Evolutionary conservation across 2,797 vertebrate genomes (phyloP), one percentile per base, ranked within the genome.

Genomic region (Dendrocincla tyrannina): DNA sequence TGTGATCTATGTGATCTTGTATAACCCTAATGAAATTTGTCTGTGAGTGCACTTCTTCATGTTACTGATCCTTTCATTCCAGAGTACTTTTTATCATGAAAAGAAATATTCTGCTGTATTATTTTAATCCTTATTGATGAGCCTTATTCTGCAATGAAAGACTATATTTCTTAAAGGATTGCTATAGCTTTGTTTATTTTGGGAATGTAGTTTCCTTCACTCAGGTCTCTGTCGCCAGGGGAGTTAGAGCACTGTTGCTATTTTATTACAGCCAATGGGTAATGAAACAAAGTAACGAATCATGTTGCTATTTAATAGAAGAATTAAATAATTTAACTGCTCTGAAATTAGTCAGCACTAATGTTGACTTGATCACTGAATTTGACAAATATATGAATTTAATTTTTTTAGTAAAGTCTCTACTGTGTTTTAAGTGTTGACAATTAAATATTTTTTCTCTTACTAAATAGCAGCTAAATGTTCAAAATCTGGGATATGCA

Each of bases 211-310:
- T 66, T 95, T 68, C 53, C 59, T 30, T 77, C 74, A 25, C 24
- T 30, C 44, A 46, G 49, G 52, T 9, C 58, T 88, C 25, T 87
- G 52, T 93, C 0, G 0, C n/a, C 42, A 59, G 20, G 44, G 41
- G 39, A 69, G 13, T 69, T 84, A 33, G 39, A 95, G 32, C 18
- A 23, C 22, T 80, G 35, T 59, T 78, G 39, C 47, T 86, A 1
- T 83, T 92, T 92, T 88, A 41, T 85, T 72, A 27, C 58, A 86
- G 35, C 52, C 32, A 23, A 32, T 2, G 47, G 39, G 18, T 89
- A 95, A 66, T 69, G 87, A 93, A 85, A 62, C 87, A 69, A 80
- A 69, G 39, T 80, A 81, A 89, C 50, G 89, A 85, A 75, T 85
- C 19, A 16, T 75, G 47, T 91, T 89, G 56, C 42, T 74, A 25